A percentile compares a stretch with the other conserved stretches of the same genome.
phyloP scores from a whole-genome alignment of 2,113 vertebrate species.

The Dryoscopus gambensis region DNA sequence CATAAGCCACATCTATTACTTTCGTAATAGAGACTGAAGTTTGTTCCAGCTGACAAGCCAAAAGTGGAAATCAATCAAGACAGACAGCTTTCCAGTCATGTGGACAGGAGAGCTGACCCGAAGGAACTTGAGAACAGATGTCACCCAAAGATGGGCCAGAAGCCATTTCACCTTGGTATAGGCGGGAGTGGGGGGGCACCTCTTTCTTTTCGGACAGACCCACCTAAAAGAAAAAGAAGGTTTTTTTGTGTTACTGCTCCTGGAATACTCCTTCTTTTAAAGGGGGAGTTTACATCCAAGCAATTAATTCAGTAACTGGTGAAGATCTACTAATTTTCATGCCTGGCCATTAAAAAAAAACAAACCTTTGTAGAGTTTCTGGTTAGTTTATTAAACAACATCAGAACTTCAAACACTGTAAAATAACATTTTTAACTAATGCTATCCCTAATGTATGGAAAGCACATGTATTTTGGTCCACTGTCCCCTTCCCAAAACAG shows the following conservation, averaged over 20 bases:
- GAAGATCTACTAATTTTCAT: neutral
- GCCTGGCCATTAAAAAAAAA: neutral
- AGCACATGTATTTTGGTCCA: neutral
- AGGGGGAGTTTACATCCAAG: neutral
- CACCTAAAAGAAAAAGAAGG: conserved; percentile 71
- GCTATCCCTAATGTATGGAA: neutral
- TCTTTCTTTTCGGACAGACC: conserved; percentile 87
- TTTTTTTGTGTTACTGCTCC: neutral
- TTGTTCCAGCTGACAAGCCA: conserved; percentile 45
- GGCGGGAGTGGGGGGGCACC: conserved; percentile 92
- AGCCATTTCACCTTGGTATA: conserved; percentile 86
- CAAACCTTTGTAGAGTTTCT: neutral
- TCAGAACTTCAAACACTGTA: neutral
- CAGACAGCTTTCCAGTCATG: conserved; percentile 25
- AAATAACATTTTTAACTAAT: neutral
- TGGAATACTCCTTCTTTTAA: neutral
- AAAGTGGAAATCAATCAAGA: conserved; percentile 14
- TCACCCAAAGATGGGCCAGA: neutral
- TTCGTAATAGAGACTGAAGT: conserved; percentile 16
- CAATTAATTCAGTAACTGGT: neutral
- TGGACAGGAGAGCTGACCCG: conserved; percentile 25
- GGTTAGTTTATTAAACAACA: neutral
- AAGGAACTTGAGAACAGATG: conserved; percentile 13
- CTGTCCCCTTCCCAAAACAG: neutral
- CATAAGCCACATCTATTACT: conserved; percentile 32